phyloP scores from a whole-genome alignment of 2,113 vertebrate species.

The Tympanuchus pallidicinctus region DNA sequence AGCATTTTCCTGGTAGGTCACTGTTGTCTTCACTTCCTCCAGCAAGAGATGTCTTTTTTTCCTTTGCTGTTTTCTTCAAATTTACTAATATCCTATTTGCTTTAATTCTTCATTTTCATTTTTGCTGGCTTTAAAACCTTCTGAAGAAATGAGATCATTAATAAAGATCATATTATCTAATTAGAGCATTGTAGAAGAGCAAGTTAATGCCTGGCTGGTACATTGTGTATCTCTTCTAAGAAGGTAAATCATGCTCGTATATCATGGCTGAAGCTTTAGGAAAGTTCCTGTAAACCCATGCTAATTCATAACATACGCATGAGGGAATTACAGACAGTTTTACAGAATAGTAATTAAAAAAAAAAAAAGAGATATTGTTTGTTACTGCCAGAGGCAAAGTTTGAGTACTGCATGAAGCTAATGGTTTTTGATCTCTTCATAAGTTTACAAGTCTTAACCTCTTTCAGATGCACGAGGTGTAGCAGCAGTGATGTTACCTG shows the following conservation, averaged over 20 bases:
- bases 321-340: slow-evolving; percentile 42
- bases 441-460: background rate
- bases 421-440: background rate
- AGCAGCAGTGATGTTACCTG: background rate
- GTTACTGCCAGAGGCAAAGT: slow-evolving; percentile 42
- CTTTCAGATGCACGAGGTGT: background rate
- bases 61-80: background rate
- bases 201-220: background rate
- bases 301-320: background rate
- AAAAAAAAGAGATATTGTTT: slow-evolving; percentile 13
- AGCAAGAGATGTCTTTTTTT: background rate
- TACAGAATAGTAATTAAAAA: background rate
- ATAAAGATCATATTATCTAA: slow-evolving; percentile 14
- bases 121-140: background rate
- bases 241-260: background rate
- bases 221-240: background rate
- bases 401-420: background rate
- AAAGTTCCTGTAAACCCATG: background rate
- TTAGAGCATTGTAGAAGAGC: background rate
- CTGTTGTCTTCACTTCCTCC: background rate
- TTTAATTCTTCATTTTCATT: background rate
- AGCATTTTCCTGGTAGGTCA: background rate
- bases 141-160: background rate
- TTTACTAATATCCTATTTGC: background rate
- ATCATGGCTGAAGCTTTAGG: background rate